Base-by-base conservation (phyloP, 2,888 invertebrate genomes). In the Limnephilus marmoratus region DNA sequence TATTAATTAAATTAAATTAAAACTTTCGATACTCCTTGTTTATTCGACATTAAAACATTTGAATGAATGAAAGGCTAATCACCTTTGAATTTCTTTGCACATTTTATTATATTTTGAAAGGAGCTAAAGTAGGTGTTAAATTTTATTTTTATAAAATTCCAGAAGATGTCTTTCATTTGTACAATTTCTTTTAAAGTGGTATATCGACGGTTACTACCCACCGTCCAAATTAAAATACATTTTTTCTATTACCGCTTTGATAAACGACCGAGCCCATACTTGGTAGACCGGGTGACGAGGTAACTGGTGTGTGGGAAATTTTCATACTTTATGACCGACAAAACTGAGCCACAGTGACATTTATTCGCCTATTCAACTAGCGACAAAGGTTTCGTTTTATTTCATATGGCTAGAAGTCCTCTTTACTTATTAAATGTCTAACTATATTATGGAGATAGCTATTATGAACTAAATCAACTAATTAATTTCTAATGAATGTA, bases 311-410 rank as follows among this genome's bases (percentile, higher is more conserved):
- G 88, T 89, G 81, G 37, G 88, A 89, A 89, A 89, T 34, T 81
- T 89, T 89, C 68, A n/a, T 80, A 37, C 29, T 89, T 89, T 89
- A 89, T 89, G 12, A n/a, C 41, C 41, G 80, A 37, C 11, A 89
- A 37, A 89, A 41, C 53, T 13, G 18, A 34, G 34, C 88, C 18
- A 89, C 29, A 13, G 24, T 68, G 37, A 31, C 34, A 37, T 89
- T 89, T 81, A 80, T 41, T 37, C 34, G 88, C 18, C 81, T 37
- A 80, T 89, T 89, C 80, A 24, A n/a, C 80, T 24, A 11, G 88
- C 34, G n/a, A 89, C 12, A 89, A 89, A 89, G 41, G 81, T 68
- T n/a, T 89, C 41, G 15, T 89, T 88, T 34, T 68, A 29, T 88
- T 80, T 80, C 0, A 37, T 37, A n/a, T 41, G 15, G 68, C 31